phyloP scores from a whole-genome alignment of 2,113 vertebrate species.

The Arenaria interpres region DNA sequence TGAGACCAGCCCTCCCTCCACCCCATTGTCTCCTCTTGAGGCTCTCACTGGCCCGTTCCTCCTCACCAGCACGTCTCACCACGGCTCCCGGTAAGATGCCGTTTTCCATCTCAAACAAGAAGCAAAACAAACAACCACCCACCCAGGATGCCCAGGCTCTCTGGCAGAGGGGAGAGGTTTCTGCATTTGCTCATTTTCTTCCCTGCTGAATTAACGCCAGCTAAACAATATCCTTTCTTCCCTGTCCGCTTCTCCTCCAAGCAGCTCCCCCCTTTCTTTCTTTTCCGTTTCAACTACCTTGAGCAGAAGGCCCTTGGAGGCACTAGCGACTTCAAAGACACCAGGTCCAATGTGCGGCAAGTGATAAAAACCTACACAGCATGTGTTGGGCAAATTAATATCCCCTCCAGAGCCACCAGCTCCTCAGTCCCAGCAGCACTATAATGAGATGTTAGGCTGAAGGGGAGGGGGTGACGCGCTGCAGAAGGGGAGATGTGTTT shows the following conservation, averaged over 20 bases:
- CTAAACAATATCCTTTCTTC: constrained; percentile 35
- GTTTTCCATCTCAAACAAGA: neutral
- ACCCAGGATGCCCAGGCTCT: neutral
- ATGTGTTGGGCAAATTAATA: constrained; percentile 78
- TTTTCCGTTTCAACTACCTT: constrained; percentile 47
- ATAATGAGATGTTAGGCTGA: constrained; percentile 72
- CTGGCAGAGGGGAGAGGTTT: neutral
- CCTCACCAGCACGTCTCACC: neutral
- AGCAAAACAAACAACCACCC: neutral
- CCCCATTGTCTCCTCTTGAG: rapidly evolving
- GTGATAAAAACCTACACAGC: constrained; percentile 77
- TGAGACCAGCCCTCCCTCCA: rapidly evolving
- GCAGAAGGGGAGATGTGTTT: constrained; percentile 72
- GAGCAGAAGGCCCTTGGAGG: constrained; percentile 70
- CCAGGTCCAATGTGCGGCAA: constrained; percentile 71
- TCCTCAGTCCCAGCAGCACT: constrained; percentile 69
- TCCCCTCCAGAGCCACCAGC: constrained; percentile 72
- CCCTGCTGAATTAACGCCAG: constrained; percentile 10
- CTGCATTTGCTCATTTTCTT: constrained; percentile 7
- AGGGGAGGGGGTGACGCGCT: constrained; percentile 52
- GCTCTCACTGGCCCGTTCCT: neutral
- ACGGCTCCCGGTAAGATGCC: neutral
- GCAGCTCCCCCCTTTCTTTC: constrained; percentile 19
- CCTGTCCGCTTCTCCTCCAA: neutral
- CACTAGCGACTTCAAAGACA: constrained; percentile 76